Evolutionary conservation across 2,888 invertebrate species (phyloP).

Genomic region (Vanessa cardui): DNA sequence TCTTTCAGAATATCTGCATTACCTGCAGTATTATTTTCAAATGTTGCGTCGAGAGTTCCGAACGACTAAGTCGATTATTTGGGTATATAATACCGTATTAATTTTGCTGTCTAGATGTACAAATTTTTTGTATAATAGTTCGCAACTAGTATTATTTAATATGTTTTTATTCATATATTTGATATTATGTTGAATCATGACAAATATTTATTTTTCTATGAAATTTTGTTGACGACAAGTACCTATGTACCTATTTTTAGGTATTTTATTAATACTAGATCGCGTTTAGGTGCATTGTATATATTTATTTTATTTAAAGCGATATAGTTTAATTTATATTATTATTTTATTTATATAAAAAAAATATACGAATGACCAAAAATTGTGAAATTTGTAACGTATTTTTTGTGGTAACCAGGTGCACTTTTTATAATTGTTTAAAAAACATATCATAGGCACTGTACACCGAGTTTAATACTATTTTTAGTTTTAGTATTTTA

Average conservation of each 20-base stretch:
- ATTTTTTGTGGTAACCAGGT: slow-evolving; percentile 27
- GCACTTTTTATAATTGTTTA: slow-evolving; percentile 28
- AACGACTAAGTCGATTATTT: slow-evolving; percentile 38
- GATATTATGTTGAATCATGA: slow-evolving; percentile 74
- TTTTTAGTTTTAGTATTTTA: slow-evolving; percentile 19
- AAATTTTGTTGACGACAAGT: slow-evolving; percentile 31
- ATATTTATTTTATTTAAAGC: slow-evolving; percentile 47
- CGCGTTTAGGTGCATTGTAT: slow-evolving; percentile 57
- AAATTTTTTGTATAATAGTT: slow-evolving; percentile 52
- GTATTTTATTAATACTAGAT: slow-evolving; percentile 44
- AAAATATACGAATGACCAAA: slow-evolving; percentile 31
- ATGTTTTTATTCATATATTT: slow-evolving; percentile 55
- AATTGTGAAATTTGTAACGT: slow-evolving; percentile 22
- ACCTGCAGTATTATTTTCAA: slow-evolving; percentile 44
- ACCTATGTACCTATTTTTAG: slow-evolving; percentile 36
- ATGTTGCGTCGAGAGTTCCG: slow-evolving; percentile 29
- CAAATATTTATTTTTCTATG: slow-evolving; percentile 74
- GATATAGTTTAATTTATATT: slow-evolving; percentile 35
- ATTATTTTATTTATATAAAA: slow-evolving; percentile 28
- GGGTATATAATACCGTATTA: slow-evolving; percentile 43
- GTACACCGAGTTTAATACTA: slow-evolving; percentile 22
- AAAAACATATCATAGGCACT: slow-evolving; percentile 36
- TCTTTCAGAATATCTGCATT: slow-evolving; percentile 28
- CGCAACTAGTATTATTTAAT: slow-evolving; percentile 72
- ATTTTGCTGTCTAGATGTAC: slow-evolving; percentile 66